A percentile compares a stretch with the other conserved stretches of the same genome.
phyloP scores from a whole-genome alignment of 2,797 vertebrate genomes.

The Ceryle rudis region DNA sequence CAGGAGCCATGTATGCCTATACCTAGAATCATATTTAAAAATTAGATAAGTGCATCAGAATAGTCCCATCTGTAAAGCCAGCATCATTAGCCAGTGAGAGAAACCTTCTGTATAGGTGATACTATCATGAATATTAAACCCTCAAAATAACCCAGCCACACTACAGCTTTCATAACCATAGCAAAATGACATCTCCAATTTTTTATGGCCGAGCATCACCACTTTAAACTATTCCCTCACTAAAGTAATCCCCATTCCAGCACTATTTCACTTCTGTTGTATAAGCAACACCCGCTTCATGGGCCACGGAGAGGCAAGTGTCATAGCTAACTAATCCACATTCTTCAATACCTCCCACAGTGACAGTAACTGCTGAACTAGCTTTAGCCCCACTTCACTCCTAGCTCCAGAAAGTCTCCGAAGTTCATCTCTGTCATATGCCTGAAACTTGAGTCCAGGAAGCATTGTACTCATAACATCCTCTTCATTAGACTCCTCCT shows the following conservation, averaged over 20 bases:
- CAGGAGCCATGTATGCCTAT: slow-evolving; percentile 58
- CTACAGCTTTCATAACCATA: not conserved
- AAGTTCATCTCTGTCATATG: not conserved
- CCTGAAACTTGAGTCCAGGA: not conserved
- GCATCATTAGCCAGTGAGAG: not conserved
- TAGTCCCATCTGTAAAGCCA: not conserved
- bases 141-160: not conserved
- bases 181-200: not conserved
- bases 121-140: not conserved
- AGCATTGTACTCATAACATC: not conserved
- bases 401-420: not conserved
- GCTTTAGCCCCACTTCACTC: not conserved
- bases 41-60: not conserved
- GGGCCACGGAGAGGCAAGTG: rapidly evolving
- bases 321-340: not conserved
- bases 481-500: not conserved
- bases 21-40: not conserved
- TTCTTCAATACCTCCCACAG: not conserved
- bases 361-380: rapidly evolving
- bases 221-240: not conserved
- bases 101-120: not conserved
- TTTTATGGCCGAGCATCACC: not conserved
- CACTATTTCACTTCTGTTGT: not conserved
- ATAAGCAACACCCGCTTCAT: not conserved
- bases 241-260: not conserved